These are phyloP conservation scores for Eurosta solidaginis DNA, from an alignment of 1,140 invertebrate species.

Conservation along the genomic window DNA sequence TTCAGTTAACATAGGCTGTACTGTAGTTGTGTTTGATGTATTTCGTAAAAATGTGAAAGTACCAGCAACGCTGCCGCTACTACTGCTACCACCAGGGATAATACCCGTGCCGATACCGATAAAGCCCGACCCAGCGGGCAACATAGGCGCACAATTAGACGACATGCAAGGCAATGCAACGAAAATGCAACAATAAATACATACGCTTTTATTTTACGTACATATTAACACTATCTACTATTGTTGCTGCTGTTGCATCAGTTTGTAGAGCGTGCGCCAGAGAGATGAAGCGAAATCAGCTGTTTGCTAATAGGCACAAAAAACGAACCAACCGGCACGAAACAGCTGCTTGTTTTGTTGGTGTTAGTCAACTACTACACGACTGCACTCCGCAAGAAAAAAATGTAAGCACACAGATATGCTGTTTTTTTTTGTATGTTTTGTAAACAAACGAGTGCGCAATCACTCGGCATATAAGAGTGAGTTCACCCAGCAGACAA, in stretches of 20 bases:
- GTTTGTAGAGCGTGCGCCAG: neutral
- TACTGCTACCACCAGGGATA: neutral
- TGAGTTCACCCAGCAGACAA: neutral
- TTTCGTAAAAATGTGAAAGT: neutral
- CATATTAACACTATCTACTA: neutral
- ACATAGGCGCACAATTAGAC: slow-evolving; percentile 25
- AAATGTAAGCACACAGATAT: neutral
- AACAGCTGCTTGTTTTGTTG: slow-evolving; percentile 20
- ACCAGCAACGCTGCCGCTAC: neutral
- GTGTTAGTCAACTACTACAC: neutral
- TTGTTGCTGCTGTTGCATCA: neutral
- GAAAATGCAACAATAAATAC: neutral
- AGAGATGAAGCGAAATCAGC: slow-evolving; percentile 1
- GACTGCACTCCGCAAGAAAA: neutral
- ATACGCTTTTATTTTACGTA: neutral
- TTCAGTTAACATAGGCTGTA: neutral
- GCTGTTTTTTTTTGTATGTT: neutral
- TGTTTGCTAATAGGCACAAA: slow-evolving; percentile 10
- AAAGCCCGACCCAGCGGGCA: slow-evolving; percentile 25
- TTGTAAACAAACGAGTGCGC: slow-evolving; percentile 27
- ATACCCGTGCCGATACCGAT: neutral
- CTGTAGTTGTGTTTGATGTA: neutral
- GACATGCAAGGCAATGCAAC: slow-evolving; percentile 6
- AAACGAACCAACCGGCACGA: slow-evolving; percentile 20
- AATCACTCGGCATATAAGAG: slow-evolving; percentile 14